Percentiles rank a stretch among this genome's conserved stretches.
Evolutionary conservation across 2,113 vertebrate genomes (phyloP).

Genomic region (Scomber colias): DNA sequence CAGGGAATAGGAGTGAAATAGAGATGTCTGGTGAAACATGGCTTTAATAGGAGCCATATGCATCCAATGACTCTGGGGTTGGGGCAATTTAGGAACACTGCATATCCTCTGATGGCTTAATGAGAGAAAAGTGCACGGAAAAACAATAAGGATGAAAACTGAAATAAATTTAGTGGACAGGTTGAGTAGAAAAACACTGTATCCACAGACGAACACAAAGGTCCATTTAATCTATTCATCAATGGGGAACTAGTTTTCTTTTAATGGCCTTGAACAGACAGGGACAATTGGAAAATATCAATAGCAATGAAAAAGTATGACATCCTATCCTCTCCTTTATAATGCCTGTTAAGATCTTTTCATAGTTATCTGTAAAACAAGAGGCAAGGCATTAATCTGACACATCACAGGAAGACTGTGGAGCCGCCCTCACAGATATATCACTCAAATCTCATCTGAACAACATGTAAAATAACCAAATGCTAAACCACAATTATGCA

Average conservation of each 20-base stretch:
- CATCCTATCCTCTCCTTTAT: constrained; percentile 41
- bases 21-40: constrained; percentile 73
- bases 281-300: constrained; percentile 49
- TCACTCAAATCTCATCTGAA: constrained; percentile 32
- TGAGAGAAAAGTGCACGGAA: constrained; percentile 66
- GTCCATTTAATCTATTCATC: constrained; percentile 31
- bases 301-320: constrained; percentile 40
- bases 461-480: constrained; percentile 5
- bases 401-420: constrained; percentile 13
- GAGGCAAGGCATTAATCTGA: constrained; percentile 34
- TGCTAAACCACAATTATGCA: constrained; percentile 8
- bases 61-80: constrained; percentile 60
- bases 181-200: constrained; percentile 40
- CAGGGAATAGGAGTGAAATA: constrained; percentile 70
- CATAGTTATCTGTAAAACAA: constrained; percentile 31
- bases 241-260: constrained; percentile 37
- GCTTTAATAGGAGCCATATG: constrained; percentile 83
- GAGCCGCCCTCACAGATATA: constrained; percentile 13
- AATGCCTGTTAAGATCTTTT: constrained; percentile 18
- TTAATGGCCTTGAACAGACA: constrained; percentile 40
- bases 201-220: constrained; percentile 14
- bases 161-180: constrained; percentile 62
- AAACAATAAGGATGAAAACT: constrained; percentile 63
- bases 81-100: constrained; percentile 51
- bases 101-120: constrained; percentile 68